Evolutionary conservation across 2,113 vertebrate genomes (phyloP), one percentile per base, ranked within the genome.

Genomic region (Grammomys dolichurus): DNA sequence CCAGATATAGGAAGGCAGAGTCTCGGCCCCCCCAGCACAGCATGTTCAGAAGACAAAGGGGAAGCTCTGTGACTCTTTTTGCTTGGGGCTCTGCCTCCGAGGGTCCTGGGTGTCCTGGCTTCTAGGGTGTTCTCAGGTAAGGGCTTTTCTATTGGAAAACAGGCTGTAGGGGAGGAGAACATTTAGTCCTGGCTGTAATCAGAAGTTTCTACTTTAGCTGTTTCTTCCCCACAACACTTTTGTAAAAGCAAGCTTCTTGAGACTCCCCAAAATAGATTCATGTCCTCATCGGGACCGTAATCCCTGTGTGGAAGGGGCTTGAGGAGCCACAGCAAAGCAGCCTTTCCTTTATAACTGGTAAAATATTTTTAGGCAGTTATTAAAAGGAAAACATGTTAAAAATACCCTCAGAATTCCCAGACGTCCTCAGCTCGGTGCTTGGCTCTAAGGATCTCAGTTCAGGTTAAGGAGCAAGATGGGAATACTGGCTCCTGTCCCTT

Each of bases 71-170:
- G 7, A 2, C n/a, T 36, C 0, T 1, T 7, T 7, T 24, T 60
- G 0, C 67, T 33, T 0, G 0, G 5, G 8, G 7, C 7, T 22
- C 46, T 54, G 0, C 24, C 16, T 2, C 33, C 6, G 0, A 0
- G 19, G 81, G 46, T 28, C 40, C 1, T n/a, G 73, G 28, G 16
- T 1, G 13, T 5, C 31, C 2, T 5, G 8, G 12, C 36, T n/a
- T 75, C 16, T 26, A 40, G 67, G 36, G 17, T 48, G 26, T 67
- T 28, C 72, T 22, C 46, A 40, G 31, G 54, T 56, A 5, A 14
- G 43, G 46, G 46, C 6, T 78, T 77, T 33, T 19, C 40, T 28
- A 2, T 22, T 72, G 60, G 17, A 2, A 58, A 60, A 40, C 22
- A 33, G 4, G 60, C 5, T 1, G 36, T n/a, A 17, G 31, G 69